Evolutionary conservation across 2,113 vertebrate species (phyloP).

Genomic region (Microcebus tavaratra): DNA sequence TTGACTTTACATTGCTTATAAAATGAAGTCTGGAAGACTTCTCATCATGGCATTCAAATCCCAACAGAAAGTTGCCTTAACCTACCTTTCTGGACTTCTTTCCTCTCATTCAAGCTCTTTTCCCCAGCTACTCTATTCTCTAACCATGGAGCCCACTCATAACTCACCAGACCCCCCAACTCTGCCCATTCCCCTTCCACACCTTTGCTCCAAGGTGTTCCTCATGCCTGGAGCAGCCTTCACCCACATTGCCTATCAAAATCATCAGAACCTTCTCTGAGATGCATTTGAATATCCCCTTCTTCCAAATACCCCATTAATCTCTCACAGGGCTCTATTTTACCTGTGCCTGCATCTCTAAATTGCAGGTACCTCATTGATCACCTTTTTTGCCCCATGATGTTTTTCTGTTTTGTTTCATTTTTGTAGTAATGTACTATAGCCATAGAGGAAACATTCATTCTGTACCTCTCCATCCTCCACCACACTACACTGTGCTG

Average conservation of each 20-base stretch:
- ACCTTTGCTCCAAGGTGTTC: neutral
- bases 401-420: neutral
- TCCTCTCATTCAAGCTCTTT: neutral
- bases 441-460: neutral
- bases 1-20: neutral
- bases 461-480: neutral
- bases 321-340: neutral
- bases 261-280: neutral
- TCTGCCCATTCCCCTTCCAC: neutral
- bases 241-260: neutral
- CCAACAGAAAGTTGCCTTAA: neutral
- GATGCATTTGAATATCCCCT: neutral
- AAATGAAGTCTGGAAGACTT: neutral
- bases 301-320: neutral
- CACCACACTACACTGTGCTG: neutral
- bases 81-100: neutral
- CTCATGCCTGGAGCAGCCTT: neutral
- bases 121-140: neutral
- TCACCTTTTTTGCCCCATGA: accelerated
- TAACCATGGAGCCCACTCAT: neutral
- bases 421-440: neutral
- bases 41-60: neutral
- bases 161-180: too few relatives aligned
- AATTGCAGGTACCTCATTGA: neutral
- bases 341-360: neutral